Conservation (phyloP, 2,888 invertebrate genomes). For the Gnatocerus cornutus region DNA sequence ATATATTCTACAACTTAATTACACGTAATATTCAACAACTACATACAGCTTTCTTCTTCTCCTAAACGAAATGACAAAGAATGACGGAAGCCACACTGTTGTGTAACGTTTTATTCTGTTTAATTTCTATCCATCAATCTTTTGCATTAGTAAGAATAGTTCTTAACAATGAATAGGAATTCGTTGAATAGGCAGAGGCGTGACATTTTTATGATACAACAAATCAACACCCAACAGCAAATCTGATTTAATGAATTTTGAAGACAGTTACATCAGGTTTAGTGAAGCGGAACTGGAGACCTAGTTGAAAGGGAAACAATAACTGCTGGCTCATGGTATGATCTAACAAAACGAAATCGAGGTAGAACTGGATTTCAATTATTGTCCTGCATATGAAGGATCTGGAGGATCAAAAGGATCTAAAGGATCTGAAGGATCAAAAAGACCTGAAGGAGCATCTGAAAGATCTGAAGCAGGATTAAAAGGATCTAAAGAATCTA, state of each 20-base stretch:
- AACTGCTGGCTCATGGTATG: not conserved
- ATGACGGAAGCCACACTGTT: conserved; percentile 2
- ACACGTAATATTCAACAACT: too few species aligned
- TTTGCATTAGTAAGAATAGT: not conserved
- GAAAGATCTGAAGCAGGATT: too few species aligned
- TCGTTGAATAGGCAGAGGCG: not conserved
- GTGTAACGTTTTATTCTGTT: not conserved
- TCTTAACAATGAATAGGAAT: conserved; percentile 4
- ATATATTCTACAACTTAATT: too few species aligned
- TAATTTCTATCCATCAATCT: not conserved
- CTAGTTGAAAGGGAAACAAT: conserved; percentile 1
- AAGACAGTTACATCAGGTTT: conserved; percentile 6
- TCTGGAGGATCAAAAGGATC: too few species aligned
- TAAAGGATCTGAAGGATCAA: too few species aligned
- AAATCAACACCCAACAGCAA: not conserved
- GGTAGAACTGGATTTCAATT: too few species aligned
- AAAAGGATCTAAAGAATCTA: too few species aligned
- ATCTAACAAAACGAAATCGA: not conserved
- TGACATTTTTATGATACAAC: conserved; percentile 6
- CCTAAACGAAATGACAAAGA: too few species aligned
- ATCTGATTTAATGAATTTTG: not conserved
- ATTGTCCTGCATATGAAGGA: too few species aligned
- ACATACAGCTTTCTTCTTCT: too few species aligned
- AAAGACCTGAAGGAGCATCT: too few species aligned
- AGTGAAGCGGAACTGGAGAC: not conserved